phyloP scores from a whole-genome alignment of 2,888 invertebrate species.

The Ornithoptera priamus region DNA sequence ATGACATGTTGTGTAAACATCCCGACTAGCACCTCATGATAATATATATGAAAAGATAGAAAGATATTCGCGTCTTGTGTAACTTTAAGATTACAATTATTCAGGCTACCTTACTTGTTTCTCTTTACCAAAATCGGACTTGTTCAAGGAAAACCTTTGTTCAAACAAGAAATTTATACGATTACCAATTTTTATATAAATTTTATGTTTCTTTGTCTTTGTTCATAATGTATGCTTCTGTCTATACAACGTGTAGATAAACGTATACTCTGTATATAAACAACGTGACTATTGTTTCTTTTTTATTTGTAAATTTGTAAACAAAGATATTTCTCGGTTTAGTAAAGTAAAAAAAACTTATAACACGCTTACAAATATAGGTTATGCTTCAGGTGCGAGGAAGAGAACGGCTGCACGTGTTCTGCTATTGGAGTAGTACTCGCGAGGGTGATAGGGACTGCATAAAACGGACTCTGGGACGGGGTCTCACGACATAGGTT shows the following conservation, averaged over 20 bases:
- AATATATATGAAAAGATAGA: neutral
- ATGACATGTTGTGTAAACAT: too few species aligned
- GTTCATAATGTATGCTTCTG: neutral
- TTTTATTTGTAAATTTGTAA: neutral
- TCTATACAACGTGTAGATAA: neutral
- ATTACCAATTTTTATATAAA: neutral
- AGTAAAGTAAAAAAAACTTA: too few species aligned
- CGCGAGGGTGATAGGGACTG: too few species aligned
- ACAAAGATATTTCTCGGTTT: too few species aligned
- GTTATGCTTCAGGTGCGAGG: too few species aligned
- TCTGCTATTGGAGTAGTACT: too few species aligned
- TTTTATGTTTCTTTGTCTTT: slow-evolving; percentile 6
- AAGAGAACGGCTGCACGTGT: too few species aligned
- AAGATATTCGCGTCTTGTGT: neutral
- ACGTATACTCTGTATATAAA: slow-evolving; percentile 1
- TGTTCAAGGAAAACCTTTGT: neutral
- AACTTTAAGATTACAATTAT: neutral
- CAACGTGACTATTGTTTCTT: neutral
- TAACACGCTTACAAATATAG: too few species aligned
- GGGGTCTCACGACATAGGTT: too few species aligned
- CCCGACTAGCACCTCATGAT: too few species aligned
- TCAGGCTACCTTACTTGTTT: neutral
- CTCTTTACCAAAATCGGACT: neutral
- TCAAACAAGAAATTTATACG: neutral
- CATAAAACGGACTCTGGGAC: too few species aligned